These are phyloP conservation scores for Apamea epomidion DNA, from an alignment of 2,888 invertebrate genomes.

Conservation along the genomic window DNA sequence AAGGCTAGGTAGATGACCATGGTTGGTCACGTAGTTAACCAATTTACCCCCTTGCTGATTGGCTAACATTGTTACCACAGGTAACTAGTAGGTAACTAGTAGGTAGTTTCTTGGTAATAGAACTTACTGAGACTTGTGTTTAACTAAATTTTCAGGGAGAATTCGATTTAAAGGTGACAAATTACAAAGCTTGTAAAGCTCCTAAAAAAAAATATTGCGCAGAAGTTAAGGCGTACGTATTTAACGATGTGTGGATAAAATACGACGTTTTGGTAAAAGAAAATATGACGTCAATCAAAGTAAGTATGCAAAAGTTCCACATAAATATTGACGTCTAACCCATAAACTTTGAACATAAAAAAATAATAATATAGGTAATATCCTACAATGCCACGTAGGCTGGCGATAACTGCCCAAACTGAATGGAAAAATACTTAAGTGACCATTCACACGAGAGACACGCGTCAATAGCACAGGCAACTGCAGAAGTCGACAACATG, in stretches of 20 bases:
- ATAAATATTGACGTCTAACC: neutral
- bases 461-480: neutral
- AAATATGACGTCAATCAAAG: slow-evolving; percentile 41
- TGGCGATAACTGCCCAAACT: neutral
- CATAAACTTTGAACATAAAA: neutral
- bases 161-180: slow-evolving; percentile 35
- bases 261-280: slow-evolving; percentile 25
- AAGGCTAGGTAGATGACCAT: neutral
- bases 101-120: neutral
- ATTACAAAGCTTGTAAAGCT: slow-evolving; percentile 17
- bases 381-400: neutral
- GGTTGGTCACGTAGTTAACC: neutral
- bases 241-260: slow-evolving; percentile 37
- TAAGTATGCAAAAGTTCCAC: neutral
- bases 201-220: slow-evolving; percentile 36
- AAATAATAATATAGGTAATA: neutral
- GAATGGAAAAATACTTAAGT: neutral
- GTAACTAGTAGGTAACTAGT: too few relatives aligned
- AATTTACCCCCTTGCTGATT: neutral
- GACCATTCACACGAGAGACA: neutral
- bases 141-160: slow-evolving; percentile 36
- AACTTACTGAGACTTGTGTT: neutral
- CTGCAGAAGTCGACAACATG: neutral
- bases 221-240: neutral
- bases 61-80: neutral